Evolutionary conservation across 2,797 vertebrate species (phyloP).

Genomic region (Enteromius mattozi): DNA sequence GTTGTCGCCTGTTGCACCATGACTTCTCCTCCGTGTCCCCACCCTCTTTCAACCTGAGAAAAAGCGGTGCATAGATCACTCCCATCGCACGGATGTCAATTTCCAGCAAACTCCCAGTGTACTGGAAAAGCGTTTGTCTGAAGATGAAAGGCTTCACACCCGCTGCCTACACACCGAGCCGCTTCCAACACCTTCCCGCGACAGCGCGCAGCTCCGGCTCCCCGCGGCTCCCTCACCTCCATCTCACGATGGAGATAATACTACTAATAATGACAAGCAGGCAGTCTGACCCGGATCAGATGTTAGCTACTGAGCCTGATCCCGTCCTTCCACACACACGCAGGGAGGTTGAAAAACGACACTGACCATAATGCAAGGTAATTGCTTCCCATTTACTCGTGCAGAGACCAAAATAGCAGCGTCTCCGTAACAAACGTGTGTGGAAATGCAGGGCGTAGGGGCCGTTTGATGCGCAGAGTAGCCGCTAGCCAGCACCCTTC

Average conservation of each 20-base stretch:
- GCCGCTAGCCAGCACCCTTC: slow-evolving; percentile 69
- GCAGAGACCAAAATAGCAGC: slow-evolving; percentile 81
- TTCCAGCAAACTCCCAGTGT: slow-evolving; percentile 69
- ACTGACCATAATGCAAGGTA: slow-evolving; percentile 82
- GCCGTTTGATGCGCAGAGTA: slow-evolving; percentile 72
- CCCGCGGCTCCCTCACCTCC: slow-evolving; percentile 70
- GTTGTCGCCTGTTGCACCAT: slow-evolving; percentile 76
- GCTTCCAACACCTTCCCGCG: slow-evolving; percentile 81
- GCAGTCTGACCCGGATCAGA: slow-evolving; percentile 70
- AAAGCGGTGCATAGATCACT: slow-evolving; percentile 57
- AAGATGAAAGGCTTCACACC: slow-evolving; percentile 86
- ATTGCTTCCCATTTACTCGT: slow-evolving; percentile 83
- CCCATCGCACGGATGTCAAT: slow-evolving; percentile 62
- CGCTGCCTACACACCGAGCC: slow-evolving; percentile 80
- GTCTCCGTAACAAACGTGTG: slow-evolving; percentile 72
- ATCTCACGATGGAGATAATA: slow-evolving; percentile 51
- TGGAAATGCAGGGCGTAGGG: slow-evolving; percentile 66
- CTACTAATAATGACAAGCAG: slow-evolving; percentile 46
- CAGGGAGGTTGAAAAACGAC: slow-evolving; percentile 77
- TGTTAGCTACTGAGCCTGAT: slow-evolving; percentile 4
- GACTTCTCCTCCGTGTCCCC: slow-evolving; percentile 65
- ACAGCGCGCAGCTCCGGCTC: slow-evolving; percentile 77
- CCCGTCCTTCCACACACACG: slow-evolving; percentile 57
- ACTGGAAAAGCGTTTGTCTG: slow-evolving; percentile 80
- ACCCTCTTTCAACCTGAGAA: slow-evolving; percentile 62